Conservation (phyloP, 2,113 vertebrate species). For the Actinemys pallida region DNA sequence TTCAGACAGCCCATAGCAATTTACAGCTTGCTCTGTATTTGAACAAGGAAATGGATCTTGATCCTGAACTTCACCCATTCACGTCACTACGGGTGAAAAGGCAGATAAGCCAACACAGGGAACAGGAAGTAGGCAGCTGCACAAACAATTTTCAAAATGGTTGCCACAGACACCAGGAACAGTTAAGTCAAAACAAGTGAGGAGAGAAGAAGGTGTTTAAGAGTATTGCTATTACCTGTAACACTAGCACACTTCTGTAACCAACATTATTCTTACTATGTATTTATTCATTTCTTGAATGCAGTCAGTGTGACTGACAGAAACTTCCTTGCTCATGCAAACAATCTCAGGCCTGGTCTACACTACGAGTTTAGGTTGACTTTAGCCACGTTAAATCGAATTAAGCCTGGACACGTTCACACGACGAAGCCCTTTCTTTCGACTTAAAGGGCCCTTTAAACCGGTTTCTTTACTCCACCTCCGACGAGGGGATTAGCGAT, state of each 20-base stretch:
- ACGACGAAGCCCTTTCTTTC: no score
- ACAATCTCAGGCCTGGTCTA: no score
- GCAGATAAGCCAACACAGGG: neutral
- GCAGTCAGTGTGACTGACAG: neutral
- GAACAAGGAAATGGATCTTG: neutral
- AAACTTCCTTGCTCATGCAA: neutral
- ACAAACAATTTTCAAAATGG: neutral
- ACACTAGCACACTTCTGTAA: neutral
- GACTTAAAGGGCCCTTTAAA: no score
- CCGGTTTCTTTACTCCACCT: no score
- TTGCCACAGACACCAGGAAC: neutral
- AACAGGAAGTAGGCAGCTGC: neutral
- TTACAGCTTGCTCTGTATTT: neutral
- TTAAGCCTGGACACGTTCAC: no score
- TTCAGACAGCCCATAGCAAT: neutral
- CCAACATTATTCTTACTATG: neutral
- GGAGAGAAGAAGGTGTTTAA: neutral
- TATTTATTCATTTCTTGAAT: neutral
- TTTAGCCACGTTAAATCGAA: no score
- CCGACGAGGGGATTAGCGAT: no score
- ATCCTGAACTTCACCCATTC: neutral
- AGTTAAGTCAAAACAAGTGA: neutral
- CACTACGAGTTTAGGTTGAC: no score
- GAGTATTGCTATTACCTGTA: neutral
- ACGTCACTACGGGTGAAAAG: neutral